Evolutionary conservation across 1,140 invertebrate genomes (phyloP).

Genomic region (Aphelenchoides avenae): DNA sequence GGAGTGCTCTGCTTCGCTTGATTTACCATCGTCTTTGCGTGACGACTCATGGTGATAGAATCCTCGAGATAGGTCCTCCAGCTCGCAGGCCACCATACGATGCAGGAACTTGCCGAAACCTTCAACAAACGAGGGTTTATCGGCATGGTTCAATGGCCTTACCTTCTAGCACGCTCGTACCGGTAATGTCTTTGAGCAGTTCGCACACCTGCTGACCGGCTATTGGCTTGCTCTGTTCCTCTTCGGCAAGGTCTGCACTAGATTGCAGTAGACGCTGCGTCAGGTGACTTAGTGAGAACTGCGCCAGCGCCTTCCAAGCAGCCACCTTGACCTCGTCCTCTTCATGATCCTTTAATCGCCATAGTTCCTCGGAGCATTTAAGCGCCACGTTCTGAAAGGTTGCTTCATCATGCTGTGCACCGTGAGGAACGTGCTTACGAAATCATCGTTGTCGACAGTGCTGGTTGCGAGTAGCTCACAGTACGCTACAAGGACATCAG

Average conservation of each 20-base stretch:
- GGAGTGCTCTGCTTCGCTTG: neutral
- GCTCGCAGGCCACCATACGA: neutral
- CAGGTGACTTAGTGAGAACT: neutral
- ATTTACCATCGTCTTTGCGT: neutral
- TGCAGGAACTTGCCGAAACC: constrained; percentile 7
- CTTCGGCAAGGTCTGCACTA: neutral
- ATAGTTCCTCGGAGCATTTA: constrained; percentile 1
- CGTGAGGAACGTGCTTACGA: neutral
- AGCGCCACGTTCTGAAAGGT: neutral
- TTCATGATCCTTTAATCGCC: neutral
- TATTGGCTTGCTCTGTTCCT: neutral
- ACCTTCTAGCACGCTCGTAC: no score
- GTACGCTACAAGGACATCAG: no score
- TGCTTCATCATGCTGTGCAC: neutral
- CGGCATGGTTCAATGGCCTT: no score
- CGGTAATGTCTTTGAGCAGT: no score
- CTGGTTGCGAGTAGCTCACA: constrained; percentile 4
- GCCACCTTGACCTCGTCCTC: neutral
- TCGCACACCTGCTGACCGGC: no score
- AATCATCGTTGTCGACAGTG: constrained; percentile 3
- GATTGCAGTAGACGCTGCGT: neutral
- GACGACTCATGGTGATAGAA: neutral
- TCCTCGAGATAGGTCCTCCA: neutral
- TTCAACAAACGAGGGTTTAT: no score
- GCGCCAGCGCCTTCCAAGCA: neutral